Conservation (phyloP, 2,113 vertebrate species). For the Pteronura brasiliensis region DNA sequence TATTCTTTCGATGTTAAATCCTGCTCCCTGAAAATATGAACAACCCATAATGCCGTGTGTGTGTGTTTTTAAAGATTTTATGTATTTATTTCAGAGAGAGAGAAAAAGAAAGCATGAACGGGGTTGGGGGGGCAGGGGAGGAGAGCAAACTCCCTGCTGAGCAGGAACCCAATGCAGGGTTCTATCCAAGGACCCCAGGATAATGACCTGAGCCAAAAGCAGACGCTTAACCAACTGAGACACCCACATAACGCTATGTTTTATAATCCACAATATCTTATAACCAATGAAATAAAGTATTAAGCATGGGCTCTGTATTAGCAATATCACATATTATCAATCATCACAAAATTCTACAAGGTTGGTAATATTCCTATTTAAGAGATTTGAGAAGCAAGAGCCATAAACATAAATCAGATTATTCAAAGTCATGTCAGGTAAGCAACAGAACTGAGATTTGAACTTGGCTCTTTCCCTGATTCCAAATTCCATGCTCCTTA, state of each 20-base stretch:
- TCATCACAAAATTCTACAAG: neutral
- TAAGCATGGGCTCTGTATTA: neutral
- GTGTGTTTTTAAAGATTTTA: no score
- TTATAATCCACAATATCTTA: neutral
- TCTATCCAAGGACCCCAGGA: no score
- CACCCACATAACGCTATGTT: neutral
- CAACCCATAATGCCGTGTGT: neutral
- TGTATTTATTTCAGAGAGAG: no score
- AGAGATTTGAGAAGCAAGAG: neutral
- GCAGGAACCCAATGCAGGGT: no score
- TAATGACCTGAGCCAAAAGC: no score
- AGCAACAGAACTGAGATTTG: neutral
- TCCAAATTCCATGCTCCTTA: neutral
- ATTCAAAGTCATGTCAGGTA: neutral
- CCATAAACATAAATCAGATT: neutral
- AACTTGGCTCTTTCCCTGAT: neutral
- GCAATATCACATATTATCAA: neutral
- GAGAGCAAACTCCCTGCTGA: no score
- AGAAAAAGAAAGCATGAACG: no score
- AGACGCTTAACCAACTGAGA: no score
- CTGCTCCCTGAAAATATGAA: neutral
- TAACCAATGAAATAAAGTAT: neutral
- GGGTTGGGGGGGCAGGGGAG: no score
- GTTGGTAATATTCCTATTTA: neutral
- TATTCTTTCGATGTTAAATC: neutral